phyloP scores from a whole-genome alignment of 2,888 invertebrate genomes.

The Agrotis segetum region DNA sequence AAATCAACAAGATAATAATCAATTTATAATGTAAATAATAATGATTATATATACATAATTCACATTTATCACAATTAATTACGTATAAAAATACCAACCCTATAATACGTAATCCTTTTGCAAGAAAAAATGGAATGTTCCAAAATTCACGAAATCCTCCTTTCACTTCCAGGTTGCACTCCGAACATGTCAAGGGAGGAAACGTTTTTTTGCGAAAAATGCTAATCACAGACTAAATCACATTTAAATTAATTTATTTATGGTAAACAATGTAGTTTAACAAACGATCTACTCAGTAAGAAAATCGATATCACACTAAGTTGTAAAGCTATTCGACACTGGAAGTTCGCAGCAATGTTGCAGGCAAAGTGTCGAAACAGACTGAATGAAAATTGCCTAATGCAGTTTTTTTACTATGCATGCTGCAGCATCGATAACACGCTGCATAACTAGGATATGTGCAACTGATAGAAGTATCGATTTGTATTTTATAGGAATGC shows the following conservation, averaged over 20 bases:
- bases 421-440: not conserved
- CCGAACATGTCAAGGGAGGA: not conserved
- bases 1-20: no score
- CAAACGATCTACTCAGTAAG: conserved; percentile 24
- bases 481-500: not conserved
- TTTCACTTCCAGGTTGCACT: conserved; percentile 30
- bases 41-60: no score
- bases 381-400: conserved; percentile 28
- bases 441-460: conserved; percentile 12
- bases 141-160: conserved; percentile 1
- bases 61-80: not conserved
- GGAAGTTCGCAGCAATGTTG: conserved; percentile 31
- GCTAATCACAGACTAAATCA: not conserved
- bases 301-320: conserved; percentile 38
- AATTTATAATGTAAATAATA: no score
- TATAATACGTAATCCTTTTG: not conserved
- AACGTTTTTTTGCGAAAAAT: not conserved
- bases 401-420: not conserved
- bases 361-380: conserved; percentile 37
- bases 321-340: conserved; percentile 16
- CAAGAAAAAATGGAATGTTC: not conserved
- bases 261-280: not conserved
- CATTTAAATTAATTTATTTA: not conserved
- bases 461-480: not conserved
- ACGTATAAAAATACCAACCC: not conserved